phyloP scores from a whole-genome alignment of 2,113 vertebrate species.

The Pongo pygmaeus region DNA sequence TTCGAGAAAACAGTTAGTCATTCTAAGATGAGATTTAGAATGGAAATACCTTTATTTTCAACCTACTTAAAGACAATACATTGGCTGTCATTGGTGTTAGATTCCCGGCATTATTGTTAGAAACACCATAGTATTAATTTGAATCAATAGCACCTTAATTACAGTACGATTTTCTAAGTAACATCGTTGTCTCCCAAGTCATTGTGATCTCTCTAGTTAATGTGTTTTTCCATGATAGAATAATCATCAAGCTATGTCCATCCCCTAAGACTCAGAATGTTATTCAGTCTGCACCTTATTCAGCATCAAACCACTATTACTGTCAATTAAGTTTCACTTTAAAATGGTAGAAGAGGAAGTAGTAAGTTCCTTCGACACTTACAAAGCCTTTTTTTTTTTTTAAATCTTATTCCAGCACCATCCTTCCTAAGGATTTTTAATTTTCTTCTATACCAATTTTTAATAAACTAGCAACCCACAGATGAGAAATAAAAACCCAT shows the following conservation, averaged over 20 bases:
- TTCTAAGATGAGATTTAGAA: constrained; percentile 11
- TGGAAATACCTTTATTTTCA: constrained; percentile 19
- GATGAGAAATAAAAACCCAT: constrained; percentile 67
- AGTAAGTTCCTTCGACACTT: neutral
- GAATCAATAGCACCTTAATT: neutral
- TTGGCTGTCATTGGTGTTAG: neutral
- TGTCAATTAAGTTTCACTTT: constrained; percentile 14
- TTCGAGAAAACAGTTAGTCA: constrained; percentile 8
- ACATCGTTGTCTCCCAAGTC: neutral
- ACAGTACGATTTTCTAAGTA: constrained; percentile 20
- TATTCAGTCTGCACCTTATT: neutral
- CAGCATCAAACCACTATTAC: neutral
- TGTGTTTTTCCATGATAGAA: neutral
- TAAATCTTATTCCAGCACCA: neutral
- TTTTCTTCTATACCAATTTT: constrained; percentile 66
- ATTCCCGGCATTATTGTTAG: neutral
- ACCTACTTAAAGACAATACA: neutral
- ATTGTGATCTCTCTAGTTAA: neutral
- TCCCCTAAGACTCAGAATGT: neutral
- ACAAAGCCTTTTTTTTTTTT: neutral
- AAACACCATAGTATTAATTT: neutral
- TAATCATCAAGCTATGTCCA: neutral
- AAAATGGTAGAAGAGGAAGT: neutral
- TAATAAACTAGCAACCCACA: constrained; percentile 68
- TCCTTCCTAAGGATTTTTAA: constrained; percentile 31